Percentiles rank a stretch among this genome's conserved stretches.
Evolutionary conservation across 2,113 vertebrate species (phyloP).

Genomic region (Ictidomys tridecemlineatus): DNA sequence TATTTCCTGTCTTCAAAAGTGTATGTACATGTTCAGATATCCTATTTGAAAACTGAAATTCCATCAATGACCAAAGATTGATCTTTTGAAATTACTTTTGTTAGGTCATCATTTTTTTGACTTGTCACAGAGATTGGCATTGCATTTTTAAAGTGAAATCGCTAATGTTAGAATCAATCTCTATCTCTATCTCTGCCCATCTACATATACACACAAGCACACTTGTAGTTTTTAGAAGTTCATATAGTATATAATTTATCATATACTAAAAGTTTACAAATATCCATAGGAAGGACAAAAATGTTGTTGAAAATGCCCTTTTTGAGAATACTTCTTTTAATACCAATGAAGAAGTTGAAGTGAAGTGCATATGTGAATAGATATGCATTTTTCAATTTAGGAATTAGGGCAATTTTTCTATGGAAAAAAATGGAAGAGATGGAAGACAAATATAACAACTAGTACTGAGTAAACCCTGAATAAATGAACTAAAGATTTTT

Average conservation of each 20-base stretch:
- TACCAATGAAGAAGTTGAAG: background rate
- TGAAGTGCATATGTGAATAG: background rate
- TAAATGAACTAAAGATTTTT: background rate
- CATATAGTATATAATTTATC: background rate
- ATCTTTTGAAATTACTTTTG: background rate
- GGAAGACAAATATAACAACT: background rate
- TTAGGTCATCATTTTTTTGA: background rate
- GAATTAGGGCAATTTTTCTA: background rate
- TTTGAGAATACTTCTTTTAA: background rate
- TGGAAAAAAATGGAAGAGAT: background rate
- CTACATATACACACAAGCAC: background rate
- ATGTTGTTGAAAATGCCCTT: background rate
- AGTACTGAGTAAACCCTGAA: background rate
- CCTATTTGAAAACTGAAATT: slow-evolving; percentile 28
- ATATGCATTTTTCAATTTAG: background rate
- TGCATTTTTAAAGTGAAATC: background rate
- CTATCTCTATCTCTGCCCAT: too few species aligned
- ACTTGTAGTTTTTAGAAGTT: background rate
- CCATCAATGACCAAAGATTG: background rate
- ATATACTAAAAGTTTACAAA: background rate
- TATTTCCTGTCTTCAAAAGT: background rate
- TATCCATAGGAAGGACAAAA: background rate
- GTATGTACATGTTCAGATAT: background rate
- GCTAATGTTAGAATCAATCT: background rate
- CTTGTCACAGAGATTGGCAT: background rate